Evolutionary conservation across 2,888 invertebrate genomes (phyloP).

Genomic region (Cephus pygmeus): DNA sequence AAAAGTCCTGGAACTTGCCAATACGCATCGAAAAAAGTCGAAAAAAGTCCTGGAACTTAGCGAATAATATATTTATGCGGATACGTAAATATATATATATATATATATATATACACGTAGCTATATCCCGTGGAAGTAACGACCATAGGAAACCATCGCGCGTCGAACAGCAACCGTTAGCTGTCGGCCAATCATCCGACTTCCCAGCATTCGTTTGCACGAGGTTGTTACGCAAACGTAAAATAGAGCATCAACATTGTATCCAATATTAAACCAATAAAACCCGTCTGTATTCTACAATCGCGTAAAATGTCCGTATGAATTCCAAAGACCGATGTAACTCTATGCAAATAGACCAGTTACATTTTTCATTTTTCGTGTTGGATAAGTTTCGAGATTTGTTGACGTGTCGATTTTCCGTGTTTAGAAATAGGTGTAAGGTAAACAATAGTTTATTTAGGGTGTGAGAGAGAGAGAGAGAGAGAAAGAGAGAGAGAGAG

Average conservation of each 20-base stretch:
- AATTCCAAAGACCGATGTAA: not conserved
- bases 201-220: constrained; percentile 33
- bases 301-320: constrained; percentile 9
- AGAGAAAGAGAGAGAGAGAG: constrained; percentile 1
- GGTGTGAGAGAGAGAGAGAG: constrained; percentile 5
- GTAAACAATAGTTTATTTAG: not conserved
- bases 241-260: constrained; percentile 24
- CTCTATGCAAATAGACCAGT: not conserved
- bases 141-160: too few relatives aligned
- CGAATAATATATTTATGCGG: too few relatives aligned
- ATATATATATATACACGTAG: not conserved
- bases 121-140: too few relatives aligned
- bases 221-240: constrained; percentile 23
- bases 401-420: not conserved
- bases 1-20: too few relatives aligned
- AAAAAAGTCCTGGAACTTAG: too few relatives aligned
- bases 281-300: constrained; percentile 14
- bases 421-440: not conserved
- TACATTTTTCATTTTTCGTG: not conserved
- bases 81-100: not conserved
- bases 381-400: not conserved
- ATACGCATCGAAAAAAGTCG: too few relatives aligned
- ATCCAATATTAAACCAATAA: constrained; percentile 35
- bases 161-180: too few relatives aligned
- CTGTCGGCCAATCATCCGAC: not conserved